phyloP scores from a whole-genome alignment of 2,113 vertebrate species.

The Sakesphorus luctuosus region DNA sequence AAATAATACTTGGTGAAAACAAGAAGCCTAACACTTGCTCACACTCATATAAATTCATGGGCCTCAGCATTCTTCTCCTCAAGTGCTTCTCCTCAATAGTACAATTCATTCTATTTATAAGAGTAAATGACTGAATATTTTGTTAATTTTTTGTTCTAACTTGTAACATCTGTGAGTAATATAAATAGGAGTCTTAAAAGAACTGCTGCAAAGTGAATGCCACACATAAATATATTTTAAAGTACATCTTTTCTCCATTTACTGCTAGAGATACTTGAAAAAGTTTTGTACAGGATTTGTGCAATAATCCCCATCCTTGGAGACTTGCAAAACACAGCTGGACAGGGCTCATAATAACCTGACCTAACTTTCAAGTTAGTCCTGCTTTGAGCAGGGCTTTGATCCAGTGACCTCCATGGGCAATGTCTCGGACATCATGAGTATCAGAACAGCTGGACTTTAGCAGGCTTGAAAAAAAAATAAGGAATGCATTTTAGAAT shows the following conservation, averaged over 20 bases:
- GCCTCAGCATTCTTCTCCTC: not conserved
- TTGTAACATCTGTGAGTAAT: not conserved
- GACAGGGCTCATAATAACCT: not conserved
- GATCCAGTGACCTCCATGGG: not conserved
- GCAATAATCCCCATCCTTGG: not conserved
- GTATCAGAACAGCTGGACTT: not conserved
- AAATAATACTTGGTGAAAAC: not conserved
- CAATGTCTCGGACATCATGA: not conserved
- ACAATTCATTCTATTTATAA: not conserved
- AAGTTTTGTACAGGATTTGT: not conserved
- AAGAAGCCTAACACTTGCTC: not conserved
- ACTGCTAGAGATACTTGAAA: not conserved
- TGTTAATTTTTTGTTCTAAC: not conserved
- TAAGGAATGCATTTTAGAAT: not conserved
- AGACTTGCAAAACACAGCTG: constrained; percentile 18
- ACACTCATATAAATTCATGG: not conserved
- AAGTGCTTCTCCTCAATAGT: not conserved
- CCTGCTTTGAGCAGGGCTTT: not conserved
- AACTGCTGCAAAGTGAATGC: not conserved
- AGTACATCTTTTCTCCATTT: not conserved
- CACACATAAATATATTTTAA: not conserved
- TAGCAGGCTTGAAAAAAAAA: not conserved
- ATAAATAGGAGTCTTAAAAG: not conserved
- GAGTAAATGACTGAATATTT: not conserved
- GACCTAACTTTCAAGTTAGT: not conserved